phyloP scores from a whole-genome alignment of 1,140 invertebrate species.

The Calliopsis andreniformis region DNA sequence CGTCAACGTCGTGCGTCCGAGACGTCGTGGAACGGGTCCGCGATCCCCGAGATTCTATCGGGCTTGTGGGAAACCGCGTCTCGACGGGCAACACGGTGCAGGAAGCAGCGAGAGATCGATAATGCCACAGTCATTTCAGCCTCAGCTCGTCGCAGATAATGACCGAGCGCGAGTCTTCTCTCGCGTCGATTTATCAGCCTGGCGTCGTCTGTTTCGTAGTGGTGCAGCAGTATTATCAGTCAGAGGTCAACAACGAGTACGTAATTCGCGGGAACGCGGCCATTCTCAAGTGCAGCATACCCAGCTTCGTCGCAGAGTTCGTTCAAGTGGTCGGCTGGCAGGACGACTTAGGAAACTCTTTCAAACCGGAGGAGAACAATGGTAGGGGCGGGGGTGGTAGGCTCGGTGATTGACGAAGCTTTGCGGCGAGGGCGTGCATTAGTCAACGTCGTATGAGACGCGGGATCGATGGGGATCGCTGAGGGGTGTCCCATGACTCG shows the following conservation, averaged over 20 bases:
- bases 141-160: not conserved
- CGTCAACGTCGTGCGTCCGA: constrained; percentile 62
- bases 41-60: not conserved
- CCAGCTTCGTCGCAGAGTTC: constrained; percentile 95
- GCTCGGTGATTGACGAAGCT: not conserved
- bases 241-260: constrained; percentile 96
- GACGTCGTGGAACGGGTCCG: not conserved
- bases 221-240: constrained; percentile 93
- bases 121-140: constrained; percentile 14
- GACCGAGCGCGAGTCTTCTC: not conserved
- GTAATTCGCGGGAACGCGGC: constrained; percentile 96
- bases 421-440: constrained; percentile 26
- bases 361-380: constrained; percentile 80
- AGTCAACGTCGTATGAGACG: constrained; percentile 58
- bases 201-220: constrained; percentile 84
- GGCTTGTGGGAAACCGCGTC: not conserved
- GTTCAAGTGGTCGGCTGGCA: constrained; percentile 93
- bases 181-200: constrained; percentile 19
- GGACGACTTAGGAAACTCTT: constrained; percentile 89
- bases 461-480: not conserved
- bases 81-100: too few species aligned
- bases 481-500: not conserved
- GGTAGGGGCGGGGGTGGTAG: constrained; percentile 57
- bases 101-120: constrained; percentile 20
- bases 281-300: constrained; percentile 96